Evolutionary conservation across 2,113 vertebrate species (phyloP), one percentile per base, ranked within the genome.

Genomic region (Morphnarchus princeps): DNA sequence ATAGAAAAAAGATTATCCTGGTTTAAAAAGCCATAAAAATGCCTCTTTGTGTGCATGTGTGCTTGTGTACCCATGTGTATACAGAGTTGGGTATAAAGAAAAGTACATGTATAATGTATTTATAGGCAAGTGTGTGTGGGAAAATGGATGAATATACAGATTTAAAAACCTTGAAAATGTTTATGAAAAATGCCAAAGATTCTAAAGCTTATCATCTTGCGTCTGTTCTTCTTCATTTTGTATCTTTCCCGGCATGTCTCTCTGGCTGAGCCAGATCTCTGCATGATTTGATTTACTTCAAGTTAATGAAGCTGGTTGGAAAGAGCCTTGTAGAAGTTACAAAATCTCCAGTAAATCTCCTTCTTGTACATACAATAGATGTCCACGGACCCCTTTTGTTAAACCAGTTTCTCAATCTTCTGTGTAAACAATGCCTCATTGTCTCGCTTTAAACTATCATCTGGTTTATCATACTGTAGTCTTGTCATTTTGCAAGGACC

Each of bases 201-300:
- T 97, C 89, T 97, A 89, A 98, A 96, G 95, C 95, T 98, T 97
- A 97, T 97, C 96, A 94, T 97, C 89, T 95, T 25, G 71, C 15
- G 88, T 97, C 98, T 98, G 97, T 97, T 97, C 97, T 97, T 97
- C 97, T 97, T 98, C 97, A 97, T 97, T 91, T 97, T 96, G n/a
- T 92, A 93, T 97, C 96, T 97, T 96, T 83, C 96, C 95, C 94
- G 86, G 94, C 91, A 93, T 97, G 97, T 96, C 89, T 97, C 93
- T 97, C 96, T 97, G 87, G 80, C 96, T 96, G 92, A 97, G 95
- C 95, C 97, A 96, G 95, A 97, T 98, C 97, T 97, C 97, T 98
- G 98, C 97, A 96, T 98, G 97, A 97, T 98, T 97, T 98, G 97
- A 98, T 98, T 98, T 98, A 97, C 98, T 98, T 97, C 93, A 95